phyloP scores from a whole-genome alignment of 2,888 invertebrate genomes.

The Synanthedon formicaeformis region DNA sequence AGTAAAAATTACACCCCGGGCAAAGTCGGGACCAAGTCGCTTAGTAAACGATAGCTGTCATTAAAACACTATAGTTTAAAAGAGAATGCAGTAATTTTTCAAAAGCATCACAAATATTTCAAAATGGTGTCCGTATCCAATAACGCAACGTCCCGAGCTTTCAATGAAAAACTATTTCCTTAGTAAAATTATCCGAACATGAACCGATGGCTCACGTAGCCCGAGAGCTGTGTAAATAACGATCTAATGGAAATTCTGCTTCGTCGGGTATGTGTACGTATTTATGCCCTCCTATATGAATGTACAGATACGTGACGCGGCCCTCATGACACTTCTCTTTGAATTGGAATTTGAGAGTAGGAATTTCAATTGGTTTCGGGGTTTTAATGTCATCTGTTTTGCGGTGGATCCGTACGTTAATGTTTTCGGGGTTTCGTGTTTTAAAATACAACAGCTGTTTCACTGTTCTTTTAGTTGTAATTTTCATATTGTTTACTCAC shows the following conservation, averaged over 20 bases:
- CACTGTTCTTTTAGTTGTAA: too few relatives aligned
- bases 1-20: too few relatives aligned
- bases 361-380: conserved; percentile 44
- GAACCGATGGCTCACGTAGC: conserved; percentile 33
- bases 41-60: too few relatives aligned
- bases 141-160: background rate
- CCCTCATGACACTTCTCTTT: conserved; percentile 25
- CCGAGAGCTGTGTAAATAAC: conserved; percentile 53
- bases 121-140: background rate
- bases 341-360: conserved; percentile 38
- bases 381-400: conserved; percentile 33
- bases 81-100: too few relatives aligned
- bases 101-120: too few relatives aligned
- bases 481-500: too few relatives aligned
- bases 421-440: too few relatives aligned
- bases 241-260: conserved; percentile 54
- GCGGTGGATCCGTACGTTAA: background rate
- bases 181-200: conserved; percentile 30
- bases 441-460: too few relatives aligned
- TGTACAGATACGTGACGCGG: conserved; percentile 25
- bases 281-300: background rate
- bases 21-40: too few relatives aligned
- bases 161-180: conserved; percentile 33
- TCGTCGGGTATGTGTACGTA: conserved; percentile 20
- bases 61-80: too few relatives aligned